These are phyloP conservation scores for Spisula solida DNA, from an alignment of 2,888 invertebrate genomes.

Conservation along the genomic window DNA sequence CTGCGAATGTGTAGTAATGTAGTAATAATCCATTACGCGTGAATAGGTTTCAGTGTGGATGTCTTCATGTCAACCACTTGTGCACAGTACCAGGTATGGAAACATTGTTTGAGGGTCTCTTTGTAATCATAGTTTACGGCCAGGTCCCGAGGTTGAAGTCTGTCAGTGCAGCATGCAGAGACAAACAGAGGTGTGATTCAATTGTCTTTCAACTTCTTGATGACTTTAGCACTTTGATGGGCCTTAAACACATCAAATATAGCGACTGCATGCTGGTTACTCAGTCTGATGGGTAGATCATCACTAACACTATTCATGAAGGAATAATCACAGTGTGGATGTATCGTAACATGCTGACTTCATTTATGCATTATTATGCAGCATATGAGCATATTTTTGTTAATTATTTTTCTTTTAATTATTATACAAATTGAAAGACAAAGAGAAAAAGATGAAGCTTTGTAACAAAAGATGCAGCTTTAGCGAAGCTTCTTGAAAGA, in stretches of 20 bases:
- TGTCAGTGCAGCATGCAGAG: slow-evolving; percentile 68
- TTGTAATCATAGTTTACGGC: too few species aligned
- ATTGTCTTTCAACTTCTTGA: slow-evolving; percentile 42
- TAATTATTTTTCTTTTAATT: too few species aligned
- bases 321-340: slow-evolving; percentile 58
- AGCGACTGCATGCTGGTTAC: slow-evolving; percentile 34
- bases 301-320: slow-evolving; percentile 46
- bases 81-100: slow-evolving; percentile 63
- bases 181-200: slow-evolving; percentile 51
- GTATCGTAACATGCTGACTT: slow-evolving; percentile 58
- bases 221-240: slow-evolving; percentile 33
- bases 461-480: too few species aligned
- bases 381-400: too few species aligned
- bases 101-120: too few species aligned
- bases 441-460: too few species aligned
- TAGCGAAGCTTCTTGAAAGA: too few species aligned
- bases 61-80: slow-evolving; percentile 30
- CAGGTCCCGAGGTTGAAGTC: too few species aligned
- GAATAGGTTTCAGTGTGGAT: slow-evolving; percentile 46
- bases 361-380: too few species aligned
- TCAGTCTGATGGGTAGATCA: slow-evolving; percentile 38
- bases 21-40: slow-evolving; percentile 53
- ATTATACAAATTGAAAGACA: too few species aligned
- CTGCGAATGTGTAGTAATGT: too few species aligned
- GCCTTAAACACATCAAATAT: slow-evolving; percentile 58